phyloP scores from a whole-genome alignment of 1,140 invertebrate genomes.

The Lepidotrigona ventralis region DNA sequence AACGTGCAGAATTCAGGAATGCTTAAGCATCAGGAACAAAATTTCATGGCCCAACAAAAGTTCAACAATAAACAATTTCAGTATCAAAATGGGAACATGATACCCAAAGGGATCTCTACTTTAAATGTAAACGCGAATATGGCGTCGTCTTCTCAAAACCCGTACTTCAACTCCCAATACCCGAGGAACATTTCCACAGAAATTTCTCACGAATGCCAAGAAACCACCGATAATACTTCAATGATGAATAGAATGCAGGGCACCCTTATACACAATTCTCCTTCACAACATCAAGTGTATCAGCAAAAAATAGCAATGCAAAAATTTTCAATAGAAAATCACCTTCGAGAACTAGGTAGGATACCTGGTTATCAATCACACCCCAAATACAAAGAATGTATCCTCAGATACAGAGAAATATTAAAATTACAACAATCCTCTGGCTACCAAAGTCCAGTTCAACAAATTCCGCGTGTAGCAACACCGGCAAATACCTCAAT shows the following conservation, averaged over 20 bases:
- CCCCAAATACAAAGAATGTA: slow-evolving; percentile 76
- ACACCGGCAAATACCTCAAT: slow-evolving; percentile 51
- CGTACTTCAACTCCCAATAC: slow-evolving; percentile 71
- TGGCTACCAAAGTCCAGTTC: slow-evolving; percentile 72
- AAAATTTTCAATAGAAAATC: slow-evolving; percentile 72
- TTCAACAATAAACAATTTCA: slow-evolving; percentile 70
- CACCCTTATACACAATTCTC: slow-evolving; percentile 47
- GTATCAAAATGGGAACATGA: slow-evolving; percentile 67
- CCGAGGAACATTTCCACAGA: slow-evolving; percentile 62
- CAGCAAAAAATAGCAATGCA: slow-evolving; percentile 77
- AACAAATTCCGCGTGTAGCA: slow-evolving; percentile 63
- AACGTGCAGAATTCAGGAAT: slow-evolving; percentile 63
- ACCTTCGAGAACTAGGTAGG: slow-evolving; percentile 71
- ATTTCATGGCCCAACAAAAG: slow-evolving; percentile 68
- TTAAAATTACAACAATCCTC: slow-evolving; percentile 73
- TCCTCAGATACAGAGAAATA: slow-evolving; percentile 72
- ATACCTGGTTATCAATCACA: slow-evolving; percentile 75
- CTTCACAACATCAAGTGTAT: slow-evolving; percentile 68
- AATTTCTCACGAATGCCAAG: slow-evolving; percentile 63
- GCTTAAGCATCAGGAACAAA: slow-evolving; percentile 72
- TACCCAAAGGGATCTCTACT: slow-evolving; percentile 61
- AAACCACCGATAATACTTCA: slow-evolving; percentile 53
- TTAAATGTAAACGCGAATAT: slow-evolving; percentile 56
- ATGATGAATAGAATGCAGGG: slow-evolving; percentile 54
- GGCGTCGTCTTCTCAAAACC: slow-evolving; percentile 66